phyloP scores from a whole-genome alignment of 1,140 invertebrate genomes.

The Calliopsis andreniformis region DNA sequence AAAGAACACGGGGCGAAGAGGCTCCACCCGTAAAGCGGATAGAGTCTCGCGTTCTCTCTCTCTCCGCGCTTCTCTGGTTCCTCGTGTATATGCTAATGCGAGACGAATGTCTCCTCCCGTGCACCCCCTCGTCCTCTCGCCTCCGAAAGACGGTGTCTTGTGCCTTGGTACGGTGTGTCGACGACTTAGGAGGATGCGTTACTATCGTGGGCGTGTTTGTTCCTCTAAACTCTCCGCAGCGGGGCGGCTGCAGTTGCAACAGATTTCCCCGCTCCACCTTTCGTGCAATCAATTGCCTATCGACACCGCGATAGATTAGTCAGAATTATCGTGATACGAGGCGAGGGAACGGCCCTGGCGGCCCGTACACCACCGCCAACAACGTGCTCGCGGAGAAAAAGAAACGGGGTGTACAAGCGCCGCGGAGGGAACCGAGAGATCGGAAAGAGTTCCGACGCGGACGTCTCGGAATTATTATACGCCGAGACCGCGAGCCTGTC shows the following conservation, averaged over 20 bases:
- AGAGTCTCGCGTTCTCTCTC: slow-evolving; percentile 22
- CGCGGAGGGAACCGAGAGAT: background rate
- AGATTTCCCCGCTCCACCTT: slow-evolving; percentile 6
- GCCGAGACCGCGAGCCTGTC: background rate
- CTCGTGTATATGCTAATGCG: slow-evolving; percentile 79
- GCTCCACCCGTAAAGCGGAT: slow-evolving; percentile 50
- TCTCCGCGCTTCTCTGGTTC: slow-evolving; percentile 57
- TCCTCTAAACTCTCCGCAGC: slow-evolving; percentile 70
- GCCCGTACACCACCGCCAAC: slow-evolving; percentile 8
- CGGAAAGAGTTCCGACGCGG: slow-evolving; percentile 16
- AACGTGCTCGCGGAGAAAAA: slow-evolving; percentile 27
- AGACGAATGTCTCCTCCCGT: slow-evolving; percentile 76
- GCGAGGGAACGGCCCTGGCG: slow-evolving; percentile 2
- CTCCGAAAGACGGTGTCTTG: slow-evolving; percentile 63
- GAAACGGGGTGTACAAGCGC: slow-evolving; percentile 16
- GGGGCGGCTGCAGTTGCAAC: slow-evolving; percentile 67
- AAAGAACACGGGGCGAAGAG: slow-evolving; percentile 37
- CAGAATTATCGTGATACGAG: slow-evolving; percentile 60
- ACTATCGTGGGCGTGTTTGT: slow-evolving; percentile 73
- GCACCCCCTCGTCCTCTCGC: slow-evolving; percentile 53
- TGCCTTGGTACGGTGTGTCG: slow-evolving; percentile 66
- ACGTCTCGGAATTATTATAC: slow-evolving; percentile 21
- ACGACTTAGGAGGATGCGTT: slow-evolving; percentile 66
- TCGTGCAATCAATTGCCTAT: slow-evolving; percentile 63
- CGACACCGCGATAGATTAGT: slow-evolving; percentile 67